These are phyloP conservation scores for Drosophila meridionalis DNA, from an alignment of 2,888 invertebrate genomes.

Conservation along the genomic window DNA sequence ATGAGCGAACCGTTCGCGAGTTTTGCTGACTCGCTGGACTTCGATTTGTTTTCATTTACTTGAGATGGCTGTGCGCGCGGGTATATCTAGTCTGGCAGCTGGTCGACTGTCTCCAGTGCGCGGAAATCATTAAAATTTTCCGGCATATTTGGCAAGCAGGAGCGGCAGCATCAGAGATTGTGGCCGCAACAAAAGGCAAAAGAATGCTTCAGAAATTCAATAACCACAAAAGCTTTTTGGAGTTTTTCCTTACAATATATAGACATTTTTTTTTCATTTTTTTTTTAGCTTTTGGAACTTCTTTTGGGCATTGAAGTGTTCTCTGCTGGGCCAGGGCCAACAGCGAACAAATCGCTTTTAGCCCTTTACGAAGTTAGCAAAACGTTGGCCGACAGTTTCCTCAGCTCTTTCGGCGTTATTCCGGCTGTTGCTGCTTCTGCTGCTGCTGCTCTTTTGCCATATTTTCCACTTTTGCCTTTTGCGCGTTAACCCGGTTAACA, in stretches of 20 bases:
- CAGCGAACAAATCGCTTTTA: conserved; percentile 58
- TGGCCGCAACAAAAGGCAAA: conserved; percentile 26
- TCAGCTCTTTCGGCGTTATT: conserved; percentile 9
- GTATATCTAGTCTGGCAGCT: conserved; percentile 4
- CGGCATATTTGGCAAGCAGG: conserved; percentile 62
- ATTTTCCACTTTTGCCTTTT: conserved; percentile 60
- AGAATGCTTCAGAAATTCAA: conserved; percentile 59
- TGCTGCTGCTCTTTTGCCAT: conserved; percentile 57
- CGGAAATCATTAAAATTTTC: conserved; percentile 79
- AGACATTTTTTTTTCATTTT: conserved; percentile 9
- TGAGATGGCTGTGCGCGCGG: conserved; percentile 14
- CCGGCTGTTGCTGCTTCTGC: conserved; percentile 11
- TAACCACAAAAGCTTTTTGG: conserved; percentile 67
- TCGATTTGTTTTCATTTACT: conserved; percentile 69
- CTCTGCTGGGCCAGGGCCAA: conserved; percentile 22
- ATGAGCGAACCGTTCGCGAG: conserved; percentile 56
- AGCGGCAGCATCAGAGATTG: conserved; percentile 41
- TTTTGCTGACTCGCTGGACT: conserved; percentile 60
- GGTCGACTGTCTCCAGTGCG: conserved; percentile 25
- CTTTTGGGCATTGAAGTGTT: conserved; percentile 42
- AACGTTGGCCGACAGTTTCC: conserved; percentile 41
- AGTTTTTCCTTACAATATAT: conserved; percentile 20
- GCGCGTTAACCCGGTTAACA: conserved; percentile 73
- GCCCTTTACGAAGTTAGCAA: conserved; percentile 62
- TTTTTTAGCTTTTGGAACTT: conserved; percentile 26